Percentiles rank a stretch among this genome's conserved stretches.
Evolutionary conservation across 2,797 vertebrate genomes (phyloP).

Genomic region (Dallia pectoralis): DNA sequence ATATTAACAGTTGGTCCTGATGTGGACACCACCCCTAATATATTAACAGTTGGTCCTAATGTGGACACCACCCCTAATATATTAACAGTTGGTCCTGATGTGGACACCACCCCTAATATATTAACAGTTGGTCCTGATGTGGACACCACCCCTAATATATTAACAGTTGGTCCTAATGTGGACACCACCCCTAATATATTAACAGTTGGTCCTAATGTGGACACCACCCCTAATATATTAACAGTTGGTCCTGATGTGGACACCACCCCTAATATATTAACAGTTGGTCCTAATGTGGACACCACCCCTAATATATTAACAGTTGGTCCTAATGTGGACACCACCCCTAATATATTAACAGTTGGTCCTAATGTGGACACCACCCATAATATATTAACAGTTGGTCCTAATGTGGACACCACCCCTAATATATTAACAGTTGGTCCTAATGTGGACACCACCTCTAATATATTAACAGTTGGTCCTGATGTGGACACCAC

Average conservation of each 20-base stretch:
- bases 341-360: conserved; percentile 1
- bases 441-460: neutral
- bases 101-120: conserved; percentile 20
- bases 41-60: neutral
- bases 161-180: too few relatives aligned
- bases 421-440: neutral
- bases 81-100: too few relatives aligned
- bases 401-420: conserved; percentile 24
- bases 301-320: too few relatives aligned
- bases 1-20: too few relatives aligned
- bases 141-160: too few relatives aligned
- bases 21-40: conserved; percentile 22
- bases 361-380: neutral
- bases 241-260: conserved; percentile 10
- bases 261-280: conserved; percentile 11
- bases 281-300: neutral
- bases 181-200: conserved; percentile 18
- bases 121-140: neutral
- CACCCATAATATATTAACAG: too few relatives aligned
- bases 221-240: too few relatives aligned
- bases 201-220: neutral
- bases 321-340: conserved; percentile 20
- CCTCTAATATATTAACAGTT: too few relatives aligned
- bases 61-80: neutral
- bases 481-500: conserved; percentile 27